Evolutionary conservation across 2,797 vertebrate species (phyloP).

Genomic region (Pachyuromys duprasi): DNA sequence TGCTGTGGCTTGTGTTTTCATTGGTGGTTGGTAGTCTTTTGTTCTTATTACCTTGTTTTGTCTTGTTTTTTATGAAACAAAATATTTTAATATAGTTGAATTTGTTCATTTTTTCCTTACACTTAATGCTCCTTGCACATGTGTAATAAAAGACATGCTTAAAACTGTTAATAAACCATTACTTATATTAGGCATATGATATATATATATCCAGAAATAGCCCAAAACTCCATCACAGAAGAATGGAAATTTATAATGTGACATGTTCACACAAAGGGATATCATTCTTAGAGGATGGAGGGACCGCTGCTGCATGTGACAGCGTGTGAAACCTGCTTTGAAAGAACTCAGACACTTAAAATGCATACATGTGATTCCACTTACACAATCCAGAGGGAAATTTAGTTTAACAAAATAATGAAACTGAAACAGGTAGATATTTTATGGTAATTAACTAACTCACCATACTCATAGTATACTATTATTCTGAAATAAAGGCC

Average conservation of each 20-base stretch:
- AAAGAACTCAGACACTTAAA: slow-evolving; percentile 18
- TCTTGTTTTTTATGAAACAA: slow-evolving; percentile 36
- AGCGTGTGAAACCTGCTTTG: neutral
- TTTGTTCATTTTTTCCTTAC: slow-evolving; percentile 43
- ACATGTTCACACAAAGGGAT: neutral
- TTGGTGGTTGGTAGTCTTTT: neutral
- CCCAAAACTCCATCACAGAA: slow-evolving; percentile 28
- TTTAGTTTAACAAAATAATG: slow-evolving; percentile 33
- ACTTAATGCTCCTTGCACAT: slow-evolving; percentile 21
- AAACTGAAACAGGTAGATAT: slow-evolving; percentile 31
- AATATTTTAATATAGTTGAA: slow-evolving; percentile 44
- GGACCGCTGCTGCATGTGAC: neutral
- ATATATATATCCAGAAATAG: neutral
- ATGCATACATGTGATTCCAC: neutral
- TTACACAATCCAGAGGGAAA: neutral
- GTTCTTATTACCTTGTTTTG: neutral
- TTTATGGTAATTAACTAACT: slow-evolving; percentile 58
- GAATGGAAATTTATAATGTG: slow-evolving; percentile 39
- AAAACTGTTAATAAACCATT: slow-evolving; percentile 38
- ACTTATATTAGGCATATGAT: slow-evolving; percentile 6
- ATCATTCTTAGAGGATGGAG: slow-evolving; percentile 42
- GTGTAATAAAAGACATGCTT: slow-evolving; percentile 26
- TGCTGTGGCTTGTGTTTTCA: neutral
- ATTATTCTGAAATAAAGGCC: slow-evolving; percentile 43
- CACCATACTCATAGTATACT: neutral